Evolutionary conservation across 2,888 invertebrate genomes (phyloP).

Genomic region (Diarsia mendica): DNA sequence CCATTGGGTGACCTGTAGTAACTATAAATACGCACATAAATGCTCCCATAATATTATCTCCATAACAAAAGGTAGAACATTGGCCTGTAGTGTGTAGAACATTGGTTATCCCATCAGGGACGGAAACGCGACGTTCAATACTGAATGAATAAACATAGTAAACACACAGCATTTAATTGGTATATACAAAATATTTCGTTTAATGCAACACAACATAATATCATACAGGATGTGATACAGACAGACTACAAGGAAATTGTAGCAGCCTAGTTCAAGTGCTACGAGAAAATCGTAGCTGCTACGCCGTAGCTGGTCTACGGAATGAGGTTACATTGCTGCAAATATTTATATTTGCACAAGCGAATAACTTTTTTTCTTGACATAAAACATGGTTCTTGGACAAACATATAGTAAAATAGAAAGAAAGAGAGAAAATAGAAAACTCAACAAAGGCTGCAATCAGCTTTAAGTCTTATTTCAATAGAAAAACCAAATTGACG

Average conservation of each 20-base stretch:
- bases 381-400: neutral
- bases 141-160: neutral
- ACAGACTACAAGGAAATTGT: neutral
- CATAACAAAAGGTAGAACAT: neutral
- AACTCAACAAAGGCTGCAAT: neutral
- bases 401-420: neutral
- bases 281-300: slow-evolving; percentile 40
- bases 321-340: neutral
- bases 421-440: neutral
- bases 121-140: neutral
- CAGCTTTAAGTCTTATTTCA: neutral
- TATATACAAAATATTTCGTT: neutral
- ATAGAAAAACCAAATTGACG: slow-evolving; percentile 4
- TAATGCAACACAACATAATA: neutral
- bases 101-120: neutral
- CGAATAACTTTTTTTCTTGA: neutral
- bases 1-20: neutral
- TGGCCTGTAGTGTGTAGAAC: neutral
- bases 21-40: neutral
- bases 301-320: slow-evolving; percentile 38
- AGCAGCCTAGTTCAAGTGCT: slow-evolving; percentile 12
- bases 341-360: neutral
- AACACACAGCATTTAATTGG: neutral
- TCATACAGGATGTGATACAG: no score
- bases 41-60: neutral